These are phyloP conservation scores for Lasioglossum oenotherae DNA, from an alignment of 2,888 invertebrate species.

Conservation along the genomic window DNA sequence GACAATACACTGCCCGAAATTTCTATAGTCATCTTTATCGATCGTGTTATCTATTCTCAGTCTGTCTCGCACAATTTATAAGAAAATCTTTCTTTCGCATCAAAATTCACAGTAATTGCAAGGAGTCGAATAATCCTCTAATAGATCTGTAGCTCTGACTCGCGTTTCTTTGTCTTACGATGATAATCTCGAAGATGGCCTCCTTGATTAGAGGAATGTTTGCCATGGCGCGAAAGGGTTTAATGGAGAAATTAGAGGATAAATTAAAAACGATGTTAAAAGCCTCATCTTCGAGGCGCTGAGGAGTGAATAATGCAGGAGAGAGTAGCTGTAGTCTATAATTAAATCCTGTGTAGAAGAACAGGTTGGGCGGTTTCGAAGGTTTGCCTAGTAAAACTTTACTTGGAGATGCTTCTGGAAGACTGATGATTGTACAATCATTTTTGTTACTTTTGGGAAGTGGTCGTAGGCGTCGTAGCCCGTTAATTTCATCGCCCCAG, in stretches of 20 bases:
- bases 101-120: background rate
- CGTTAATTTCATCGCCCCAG: slow-evolving; percentile 19
- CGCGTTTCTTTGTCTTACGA: background rate
- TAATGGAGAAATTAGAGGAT: background rate
- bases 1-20: background rate
- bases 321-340: background rate
- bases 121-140: background rate
- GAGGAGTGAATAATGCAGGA: background rate
- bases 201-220: background rate
- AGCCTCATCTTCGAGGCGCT: background rate
- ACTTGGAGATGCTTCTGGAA: background rate
- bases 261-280: slow-evolving; percentile 3
- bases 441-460: background rate
- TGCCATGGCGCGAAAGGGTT: background rate
- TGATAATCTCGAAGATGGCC: background rate
- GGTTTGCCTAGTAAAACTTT: background rate
- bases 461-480: background rate
- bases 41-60: background rate
- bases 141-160: background rate
- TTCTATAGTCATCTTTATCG: background rate
- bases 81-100: background rate
- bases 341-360: background rate
- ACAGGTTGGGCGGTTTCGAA: too few species aligned
- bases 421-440: background rate
- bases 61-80: background rate